A percentile compares a stretch with the other conserved stretches of the same genome.
Conservation (phyloP, 2,113 vertebrate species). For the Synodontis membranacea region DNA sequence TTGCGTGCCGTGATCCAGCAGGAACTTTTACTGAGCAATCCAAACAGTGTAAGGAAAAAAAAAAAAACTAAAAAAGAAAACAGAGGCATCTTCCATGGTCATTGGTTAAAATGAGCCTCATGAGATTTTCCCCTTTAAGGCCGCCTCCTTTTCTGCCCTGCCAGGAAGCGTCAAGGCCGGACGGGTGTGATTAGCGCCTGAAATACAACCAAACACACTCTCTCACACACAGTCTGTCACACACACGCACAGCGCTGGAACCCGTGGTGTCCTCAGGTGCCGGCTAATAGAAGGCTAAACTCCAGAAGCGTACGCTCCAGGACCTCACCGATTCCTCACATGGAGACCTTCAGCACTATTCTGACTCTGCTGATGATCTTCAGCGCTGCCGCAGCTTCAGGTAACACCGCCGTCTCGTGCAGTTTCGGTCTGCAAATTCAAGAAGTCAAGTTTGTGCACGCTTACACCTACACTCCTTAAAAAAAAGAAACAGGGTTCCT, state of each 20-base stretch:
- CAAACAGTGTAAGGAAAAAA: not conserved
- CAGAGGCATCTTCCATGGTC: constrained; percentile 24
- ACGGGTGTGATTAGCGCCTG: constrained; percentile 50
- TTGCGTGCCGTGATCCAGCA: constrained; percentile 3
- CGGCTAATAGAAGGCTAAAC: not conserved
- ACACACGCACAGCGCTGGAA: constrained; percentile 47
- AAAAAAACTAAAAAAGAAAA: not conserved
- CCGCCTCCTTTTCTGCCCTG: constrained; percentile 14
- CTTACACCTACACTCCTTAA: not conserved
- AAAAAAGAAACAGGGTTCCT: not conserved
- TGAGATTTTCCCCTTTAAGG: constrained; percentile 32
- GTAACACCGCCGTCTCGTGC: constrained; percentile 54
- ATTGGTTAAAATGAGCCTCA: constrained; percentile 18
- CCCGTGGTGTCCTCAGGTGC: constrained; percentile 40
- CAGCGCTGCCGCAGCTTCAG: constrained; percentile 58
- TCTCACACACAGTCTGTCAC: constrained; percentile 41
- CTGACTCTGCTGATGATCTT: constrained; percentile 60
- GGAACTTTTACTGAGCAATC: not conserved
- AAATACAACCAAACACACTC: constrained; percentile 32
- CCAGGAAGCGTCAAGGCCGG: constrained; percentile 54
- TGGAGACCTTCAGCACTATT: constrained; percentile 58
- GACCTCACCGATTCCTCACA: constrained; percentile 37
- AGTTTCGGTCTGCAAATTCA: not conserved
- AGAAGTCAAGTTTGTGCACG: no score
- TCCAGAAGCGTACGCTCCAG: not conserved